A percentile compares a stretch with the other conserved stretches of the same genome.
Conservation (phyloP, 2,113 vertebrate species). For the Amia ocellicauda region DNA sequence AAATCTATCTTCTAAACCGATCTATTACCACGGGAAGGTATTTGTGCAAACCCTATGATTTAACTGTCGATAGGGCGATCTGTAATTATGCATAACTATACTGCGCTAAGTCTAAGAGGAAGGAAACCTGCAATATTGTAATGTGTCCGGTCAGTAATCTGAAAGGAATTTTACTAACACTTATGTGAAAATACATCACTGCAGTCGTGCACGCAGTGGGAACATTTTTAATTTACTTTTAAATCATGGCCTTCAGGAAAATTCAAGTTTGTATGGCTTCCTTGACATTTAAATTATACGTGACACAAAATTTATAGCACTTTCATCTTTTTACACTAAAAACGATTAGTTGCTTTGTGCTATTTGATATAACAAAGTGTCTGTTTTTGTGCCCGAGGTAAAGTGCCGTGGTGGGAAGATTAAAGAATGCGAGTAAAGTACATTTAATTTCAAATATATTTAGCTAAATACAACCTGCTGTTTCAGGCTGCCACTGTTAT, state of each 20-base stretch:
- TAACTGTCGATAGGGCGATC: background rate
- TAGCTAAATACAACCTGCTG: too few species aligned
- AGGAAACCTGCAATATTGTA: constrained; percentile 11
- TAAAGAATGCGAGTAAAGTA: background rate
- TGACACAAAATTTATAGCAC: constrained; percentile 26
- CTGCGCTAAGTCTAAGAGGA: background rate
- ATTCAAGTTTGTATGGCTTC: constrained; percentile 13
- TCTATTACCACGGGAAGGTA: too few species aligned
- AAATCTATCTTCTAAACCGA: too few species aligned
- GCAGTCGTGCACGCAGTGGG: background rate
- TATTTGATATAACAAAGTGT: constrained; percentile 23
- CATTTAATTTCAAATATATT: background rate
- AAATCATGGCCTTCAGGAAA: constrained; percentile 23
- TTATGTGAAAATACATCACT: constrained; percentile 7
- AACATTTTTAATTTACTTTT: constrained; percentile 28
- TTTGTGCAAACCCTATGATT: too few species aligned
- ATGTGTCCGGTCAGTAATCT: constrained; percentile 9
- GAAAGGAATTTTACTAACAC: constrained; percentile 16
- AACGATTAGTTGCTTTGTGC: constrained; percentile 41
- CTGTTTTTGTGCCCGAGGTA: background rate
- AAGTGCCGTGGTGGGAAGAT: background rate
- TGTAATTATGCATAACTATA: background rate
- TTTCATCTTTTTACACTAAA: constrained; percentile 42
- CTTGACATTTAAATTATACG: constrained; percentile 39
- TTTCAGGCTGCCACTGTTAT: too few species aligned